Base-by-base conservation (phyloP, 1,140 invertebrate genomes). In the Oreohelix idahoensis region DNA sequence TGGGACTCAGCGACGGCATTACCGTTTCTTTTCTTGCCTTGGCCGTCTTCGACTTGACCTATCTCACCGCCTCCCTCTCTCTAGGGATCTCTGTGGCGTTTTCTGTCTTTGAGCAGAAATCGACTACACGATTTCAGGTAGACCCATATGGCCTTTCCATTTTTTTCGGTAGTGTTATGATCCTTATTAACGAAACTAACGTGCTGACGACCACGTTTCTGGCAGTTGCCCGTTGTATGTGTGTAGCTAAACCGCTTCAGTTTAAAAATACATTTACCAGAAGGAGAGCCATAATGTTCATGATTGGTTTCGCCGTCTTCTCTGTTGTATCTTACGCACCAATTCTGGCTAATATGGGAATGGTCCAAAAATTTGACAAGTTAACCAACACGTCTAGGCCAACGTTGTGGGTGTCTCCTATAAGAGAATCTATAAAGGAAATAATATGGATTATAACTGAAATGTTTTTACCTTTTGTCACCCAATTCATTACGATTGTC, bases 201-300 rank as follows among this genome's bases (percentile, higher is more conserved):
- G 15, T 26, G 45, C 13, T 76, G 20, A 45, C 39, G 8, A 78
- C 76, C 10, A 38, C n/a, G n/a, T n/a, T n/a, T n/a, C n/a, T n/a
- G n/a, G n/a, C n/a, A n/a, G n/a, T n/a, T n/a, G n/a, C n/a, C n/a
- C n/a, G n/a, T n/a, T n/a, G n/a, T n/a, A n/a, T n/a, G n/a, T n/a
- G n/a, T n/a, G n/a, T n/a, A n/a, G n/a, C n/a, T n/a, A n/a, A n/a
- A n/a, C n/a, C n/a, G n/a, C n/a, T n/a, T n/a, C n/a, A n/a, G n/a
- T n/a, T 58, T n/a, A 53, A 78, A 49, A 8, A 78, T 45, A 29
- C 32, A 13, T 78, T 78, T 38, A 78, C 45, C 11, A 78, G 29
- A 58, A 63, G 51, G 20, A 39, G 73, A 42, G 13, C 73, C 5
- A 13, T 49, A 20, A 8, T 39, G 10, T 39, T 39, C 73, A 58